A percentile compares a stretch with the other conserved stretches of the same genome.
Evolutionary conservation across 2,797 vertebrate species (phyloP).

Genomic region (Danio jaintianensis): DNA sequence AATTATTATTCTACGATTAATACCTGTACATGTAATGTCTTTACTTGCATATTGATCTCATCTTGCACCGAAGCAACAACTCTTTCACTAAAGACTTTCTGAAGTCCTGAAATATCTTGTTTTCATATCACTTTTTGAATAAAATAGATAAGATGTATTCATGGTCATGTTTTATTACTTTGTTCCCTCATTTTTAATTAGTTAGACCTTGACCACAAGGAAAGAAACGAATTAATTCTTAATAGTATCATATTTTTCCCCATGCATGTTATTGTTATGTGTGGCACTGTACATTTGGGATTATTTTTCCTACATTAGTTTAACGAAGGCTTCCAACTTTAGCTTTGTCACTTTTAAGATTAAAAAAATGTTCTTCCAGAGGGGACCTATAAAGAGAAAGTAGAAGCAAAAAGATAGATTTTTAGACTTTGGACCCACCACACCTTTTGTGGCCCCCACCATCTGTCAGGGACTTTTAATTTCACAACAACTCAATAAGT

Average conservation of each 20-base stretch:
- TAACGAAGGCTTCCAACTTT: background rate
- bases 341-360: background rate
- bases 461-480: constrained; percentile 52
- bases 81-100: background rate
- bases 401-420: background rate
- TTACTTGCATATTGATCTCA: background rate
- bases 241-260: background rate
- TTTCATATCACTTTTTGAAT: background rate
- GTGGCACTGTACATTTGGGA: background rate
- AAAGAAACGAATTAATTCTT: no score
- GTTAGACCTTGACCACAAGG: background rate
- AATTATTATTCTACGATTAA: no score
- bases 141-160: background rate
- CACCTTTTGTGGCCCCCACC: constrained; percentile 33
- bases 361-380: background rate
- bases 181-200: background rate
- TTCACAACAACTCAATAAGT: constrained; percentile 43
- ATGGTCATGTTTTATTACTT: background rate
- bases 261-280: background rate
- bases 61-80: background rate
- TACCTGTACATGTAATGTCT: no score
- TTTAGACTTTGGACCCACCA: background rate
- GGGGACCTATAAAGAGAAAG: background rate
- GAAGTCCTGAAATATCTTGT: background rate
- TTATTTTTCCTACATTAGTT: background rate